Conservation (phyloP, 1,140 invertebrate species). For the Macrotrachela quadricornifera region DNA sequence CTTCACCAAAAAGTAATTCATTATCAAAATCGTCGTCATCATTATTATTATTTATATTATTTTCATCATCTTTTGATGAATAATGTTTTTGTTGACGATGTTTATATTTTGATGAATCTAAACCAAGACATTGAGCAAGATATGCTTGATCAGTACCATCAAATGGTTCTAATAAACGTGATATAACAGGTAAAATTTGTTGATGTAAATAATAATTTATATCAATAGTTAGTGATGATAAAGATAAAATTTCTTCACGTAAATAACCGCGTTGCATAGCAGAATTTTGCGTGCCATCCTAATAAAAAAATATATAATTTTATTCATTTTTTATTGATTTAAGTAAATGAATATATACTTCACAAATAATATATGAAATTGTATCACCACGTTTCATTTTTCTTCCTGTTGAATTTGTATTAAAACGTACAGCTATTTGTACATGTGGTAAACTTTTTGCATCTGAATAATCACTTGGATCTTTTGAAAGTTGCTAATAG, state of each 20-base stretch:
- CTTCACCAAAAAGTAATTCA: not conserved
- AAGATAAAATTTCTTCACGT: not conserved
- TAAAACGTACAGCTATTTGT: slow-evolving; percentile 64
- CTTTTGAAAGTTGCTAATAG: slow-evolving; percentile 61
- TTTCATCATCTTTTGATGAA: not conserved
- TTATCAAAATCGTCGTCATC: not conserved
- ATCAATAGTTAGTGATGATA: slow-evolving; percentile 12
- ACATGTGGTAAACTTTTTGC: slow-evolving; percentile 68
- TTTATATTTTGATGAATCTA: not conserved
- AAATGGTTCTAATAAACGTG: slow-evolving; percentile 77
- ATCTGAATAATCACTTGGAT: slow-evolving; percentile 75
- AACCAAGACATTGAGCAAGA: slow-evolving; percentile 67
- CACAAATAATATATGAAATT: slow-evolving; percentile 79
- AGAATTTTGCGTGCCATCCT: slow-evolving; percentile 39
- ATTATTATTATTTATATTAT: not conserved
- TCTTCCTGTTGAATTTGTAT: slow-evolving; percentile 36
- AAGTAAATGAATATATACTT: slow-evolving; percentile 32
- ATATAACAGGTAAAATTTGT: slow-evolving; percentile 69
- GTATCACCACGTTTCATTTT: slow-evolving; percentile 77
- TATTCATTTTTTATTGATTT: not conserved
- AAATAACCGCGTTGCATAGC: slow-evolving; percentile 62
- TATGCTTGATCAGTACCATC: slow-evolving; percentile 69
- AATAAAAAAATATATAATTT: slow-evolving; percentile 4
- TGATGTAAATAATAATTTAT: slow-evolving; percentile 33
- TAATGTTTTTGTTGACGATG: not conserved